These are phyloP conservation scores for Cynopterus brachyotis DNA, from an alignment of 2,113 vertebrate genomes.

Conservation along the genomic window DNA sequence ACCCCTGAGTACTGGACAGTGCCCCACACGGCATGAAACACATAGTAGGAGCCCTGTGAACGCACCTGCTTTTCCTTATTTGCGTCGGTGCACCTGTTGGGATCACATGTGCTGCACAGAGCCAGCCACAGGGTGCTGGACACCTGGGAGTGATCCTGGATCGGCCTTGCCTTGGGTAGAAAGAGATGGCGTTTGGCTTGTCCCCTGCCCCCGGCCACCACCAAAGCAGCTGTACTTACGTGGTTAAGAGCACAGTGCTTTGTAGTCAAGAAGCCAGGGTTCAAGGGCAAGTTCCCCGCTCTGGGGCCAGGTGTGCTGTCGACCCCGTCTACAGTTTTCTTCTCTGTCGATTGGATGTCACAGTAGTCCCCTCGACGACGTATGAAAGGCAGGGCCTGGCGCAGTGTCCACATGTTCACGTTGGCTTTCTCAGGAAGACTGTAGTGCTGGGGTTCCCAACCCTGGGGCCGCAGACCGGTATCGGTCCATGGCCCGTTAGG, in stretches of 20 bases:
- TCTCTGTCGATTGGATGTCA: not conserved
- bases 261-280: not conserved
- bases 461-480: no score
- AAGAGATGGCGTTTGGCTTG: not conserved
- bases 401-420: fast-evolving
- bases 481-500: no score
- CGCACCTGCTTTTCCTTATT: not conserved
- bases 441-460: no score
- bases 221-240: not conserved
- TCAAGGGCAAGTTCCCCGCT: not conserved
- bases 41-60: fast-evolving
- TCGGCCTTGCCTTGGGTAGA: not conserved
- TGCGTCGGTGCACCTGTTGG: not conserved
- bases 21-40: fast-evolving
- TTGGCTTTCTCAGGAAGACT: not conserved
- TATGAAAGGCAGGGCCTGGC: not conserved
- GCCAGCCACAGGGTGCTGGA: not conserved
- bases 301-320: not conserved
- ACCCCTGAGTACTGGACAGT: not conserved
- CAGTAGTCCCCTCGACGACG: not conserved
- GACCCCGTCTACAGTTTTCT: not conserved
- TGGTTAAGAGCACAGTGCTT: not conserved
- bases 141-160: not conserved
- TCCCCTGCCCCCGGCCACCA: no score
- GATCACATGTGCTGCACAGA: not conserved